Evolutionary conservation across 2,888 invertebrate genomes (phyloP), one percentile per base, ranked within the genome.

Genomic region (Hirtodrosophila duncani): DNA sequence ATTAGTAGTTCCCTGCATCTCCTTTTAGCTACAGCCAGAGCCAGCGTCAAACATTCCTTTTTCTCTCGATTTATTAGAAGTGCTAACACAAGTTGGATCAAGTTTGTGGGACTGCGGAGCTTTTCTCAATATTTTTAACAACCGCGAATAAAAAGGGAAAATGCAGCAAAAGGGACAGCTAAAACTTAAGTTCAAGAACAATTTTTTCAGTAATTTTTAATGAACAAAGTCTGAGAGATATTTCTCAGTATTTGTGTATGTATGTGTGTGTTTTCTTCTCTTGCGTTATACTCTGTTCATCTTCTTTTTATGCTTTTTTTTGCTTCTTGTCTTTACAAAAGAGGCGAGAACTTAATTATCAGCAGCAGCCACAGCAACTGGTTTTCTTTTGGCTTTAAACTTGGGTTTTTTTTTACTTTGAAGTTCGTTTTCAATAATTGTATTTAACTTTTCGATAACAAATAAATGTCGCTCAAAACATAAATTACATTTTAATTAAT

Each of bases 81-180:
- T 42, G 48, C 39, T 44, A 56, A n/a, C n/a, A 66, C 62, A 66
- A 62, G 62, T 66, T 63, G 56, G 41, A n/a, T 51, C 63, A 61
- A 63, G 48, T 45, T 49, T 42, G 29, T 13, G 14, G n/a, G n/a
- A n/a, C n/a, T n/a, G n/a, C n/a, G n/a, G n/a, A n/a, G n/a, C n/a
- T n/a, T n/a, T n/a, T n/a, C n/a, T n/a, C n/a, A n/a, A n/a, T n/a
- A n/a, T n/a, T n/a, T n/a, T n/a, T n/a, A n/a, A n/a, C n/a, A n/a
- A n/a, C n/a, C n/a, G n/a, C n/a, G n/a, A n/a, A n/a, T n/a, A n/a
- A n/a, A n/a, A n/a, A n/a, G n/a, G n/a, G n/a, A n/a, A n/a, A 50
- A 8, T 31, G 21, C 26, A 30, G 34, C 36, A 48, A 14, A 9
- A 16, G 38, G 24, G 21, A 8, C 29, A 11, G 13, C 36, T 36